Base-by-base conservation (phyloP, 2,113 vertebrate genomes). In the Copsychus sechellarum region DNA sequence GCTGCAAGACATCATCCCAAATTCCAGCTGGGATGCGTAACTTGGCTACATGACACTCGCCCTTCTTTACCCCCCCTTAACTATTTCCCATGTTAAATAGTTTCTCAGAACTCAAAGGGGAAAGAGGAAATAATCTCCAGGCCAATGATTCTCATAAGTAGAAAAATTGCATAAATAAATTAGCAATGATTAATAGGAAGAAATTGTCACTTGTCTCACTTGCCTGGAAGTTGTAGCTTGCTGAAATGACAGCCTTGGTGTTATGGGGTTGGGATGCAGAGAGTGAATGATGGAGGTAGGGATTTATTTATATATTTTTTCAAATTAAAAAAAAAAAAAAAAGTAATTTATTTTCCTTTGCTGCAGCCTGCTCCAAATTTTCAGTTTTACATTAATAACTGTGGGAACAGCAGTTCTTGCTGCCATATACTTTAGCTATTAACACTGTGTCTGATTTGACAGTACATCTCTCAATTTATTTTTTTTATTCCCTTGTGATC, bases 371-470 rank as follows among this genome's bases (percentile, higher is more conserved):
- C 94, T 97, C 88, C 72, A 72, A 71, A 81, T 96, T 94, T 96
- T 97, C 81, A 88, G 81, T 97, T 69, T 96, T 95, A 92, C 92
- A 92, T 94, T 95, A 97, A 93, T 96, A 94, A 81, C 94, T 81
- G 77, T 85, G 94, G 86, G 95, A 97, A 94, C 91, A 94, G 91
- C 88, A 94, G 54, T 92, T 92, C 90, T 93, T 90, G 88, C 42
- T 97, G 93, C 71, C 76, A 45, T 96, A 90, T 91, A 97, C 92
- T 91, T 88, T 72, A 86, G 88, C 90, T 92, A 61, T 95, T 97
- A 97, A 78, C 92, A 81, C 88, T 73, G 62, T 92, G 92, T 88
- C 93, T 97, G 69, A 56, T 92, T 94, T 97, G 96, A 96, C 95
- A 97, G 88, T 51, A 80, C 80, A 90, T 86, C 47, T 96, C 92